Percentiles rank a stretch among this genome's conserved stretches.
phyloP scores from a whole-genome alignment of 2,113 vertebrate species.

The Neogobius melanostomus region DNA sequence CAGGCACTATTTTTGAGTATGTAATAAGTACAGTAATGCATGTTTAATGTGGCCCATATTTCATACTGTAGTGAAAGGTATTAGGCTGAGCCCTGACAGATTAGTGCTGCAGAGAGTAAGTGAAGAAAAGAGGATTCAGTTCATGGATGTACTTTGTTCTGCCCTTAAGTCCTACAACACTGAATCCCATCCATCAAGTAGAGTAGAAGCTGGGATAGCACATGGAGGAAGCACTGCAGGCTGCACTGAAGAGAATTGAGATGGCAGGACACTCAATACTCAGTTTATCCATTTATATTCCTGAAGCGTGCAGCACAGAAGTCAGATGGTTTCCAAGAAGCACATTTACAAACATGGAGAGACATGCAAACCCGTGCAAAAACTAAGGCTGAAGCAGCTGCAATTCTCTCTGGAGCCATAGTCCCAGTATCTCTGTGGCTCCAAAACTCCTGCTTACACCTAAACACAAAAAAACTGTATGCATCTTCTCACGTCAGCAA shows the following conservation, averaged over 20 bases:
- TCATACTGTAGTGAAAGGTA: background rate
- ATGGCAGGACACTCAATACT: background rate
- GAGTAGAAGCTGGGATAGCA: constrained; percentile 1
- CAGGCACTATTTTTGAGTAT: too few species aligned
- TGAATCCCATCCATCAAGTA: constrained; percentile 17
- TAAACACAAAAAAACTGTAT: too few species aligned
- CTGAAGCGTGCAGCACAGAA: background rate
- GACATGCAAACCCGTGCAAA: too few species aligned
- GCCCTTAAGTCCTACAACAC: background rate
- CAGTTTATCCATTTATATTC: background rate
- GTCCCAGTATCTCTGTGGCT: too few species aligned
- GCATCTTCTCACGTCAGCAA: too few species aligned
- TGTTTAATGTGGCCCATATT: too few species aligned
- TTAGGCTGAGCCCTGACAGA: background rate
- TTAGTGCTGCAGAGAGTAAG: constrained; percentile 11
- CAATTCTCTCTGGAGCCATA: too few species aligned
- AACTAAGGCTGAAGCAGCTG: too few species aligned
- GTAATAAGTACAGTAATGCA: too few species aligned
- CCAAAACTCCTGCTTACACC: too few species aligned
- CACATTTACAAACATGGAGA: too few species aligned
- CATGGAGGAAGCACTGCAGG: constrained; percentile 1
- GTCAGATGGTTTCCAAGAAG: background rate
- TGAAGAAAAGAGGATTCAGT: background rate
- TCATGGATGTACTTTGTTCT: constrained; percentile 4
- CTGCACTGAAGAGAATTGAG: constrained; percentile 1